A percentile compares a stretch with the other conserved stretches of the same genome.
Evolutionary conservation across 2,888 invertebrate species (phyloP).

Genomic region (Pristionchus fissidentatus): DNA sequence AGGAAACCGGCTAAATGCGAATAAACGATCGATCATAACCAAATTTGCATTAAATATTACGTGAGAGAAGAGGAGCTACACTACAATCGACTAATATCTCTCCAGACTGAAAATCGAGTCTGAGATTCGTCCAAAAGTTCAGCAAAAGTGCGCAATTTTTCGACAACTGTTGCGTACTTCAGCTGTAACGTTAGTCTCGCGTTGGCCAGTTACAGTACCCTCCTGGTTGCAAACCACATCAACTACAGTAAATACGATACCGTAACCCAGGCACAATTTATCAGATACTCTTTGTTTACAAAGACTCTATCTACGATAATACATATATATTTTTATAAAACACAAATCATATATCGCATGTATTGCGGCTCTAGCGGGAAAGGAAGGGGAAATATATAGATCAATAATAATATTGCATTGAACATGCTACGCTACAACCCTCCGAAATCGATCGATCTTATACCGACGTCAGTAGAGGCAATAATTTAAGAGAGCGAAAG

Average conservation of each 20-base stretch:
- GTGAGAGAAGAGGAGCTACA: not conserved
- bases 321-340: not conserved
- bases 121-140: no score
- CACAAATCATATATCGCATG: not conserved
- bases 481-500: constrained; percentile 36
- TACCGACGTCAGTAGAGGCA: constrained; percentile 9
- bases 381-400: not conserved
- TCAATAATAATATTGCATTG: constrained; percentile 23
- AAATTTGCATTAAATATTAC: not conserved
- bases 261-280: constrained; percentile 39
- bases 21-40: no score
- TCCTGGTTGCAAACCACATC: not conserved
- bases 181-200: not conserved
- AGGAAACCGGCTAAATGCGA: no score
- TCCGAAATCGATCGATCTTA: not conserved
- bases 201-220: not conserved
- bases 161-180: no score
- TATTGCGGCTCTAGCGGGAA: constrained; percentile 10
- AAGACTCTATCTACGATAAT: no score
- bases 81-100: not conserved
- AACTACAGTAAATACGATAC: not conserved
- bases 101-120: no score
- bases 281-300: constrained; percentile 21
- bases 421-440: constrained; percentile 9
- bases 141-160: no score